Conservation (phyloP, 2,113 vertebrate genomes). For the Corythoichthys intestinalis region DNA sequence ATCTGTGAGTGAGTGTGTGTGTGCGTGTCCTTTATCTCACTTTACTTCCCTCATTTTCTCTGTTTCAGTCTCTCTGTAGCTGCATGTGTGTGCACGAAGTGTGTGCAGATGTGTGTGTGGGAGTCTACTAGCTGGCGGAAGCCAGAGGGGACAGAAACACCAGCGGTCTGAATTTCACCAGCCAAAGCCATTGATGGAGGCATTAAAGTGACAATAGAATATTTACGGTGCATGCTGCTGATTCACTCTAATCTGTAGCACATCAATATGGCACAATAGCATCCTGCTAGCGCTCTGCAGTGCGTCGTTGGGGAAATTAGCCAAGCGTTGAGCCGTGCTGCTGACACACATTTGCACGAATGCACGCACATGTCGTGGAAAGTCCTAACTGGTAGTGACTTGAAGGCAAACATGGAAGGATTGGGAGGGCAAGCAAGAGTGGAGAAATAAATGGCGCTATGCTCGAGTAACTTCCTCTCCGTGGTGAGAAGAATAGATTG, state of each 20-base stretch:
- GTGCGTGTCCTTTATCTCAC: conserved; percentile 15
- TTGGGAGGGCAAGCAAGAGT: conserved; percentile 32
- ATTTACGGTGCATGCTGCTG: conserved; percentile 58
- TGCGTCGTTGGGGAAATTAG: conserved; percentile 53
- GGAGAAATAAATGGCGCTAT: conserved; percentile 60
- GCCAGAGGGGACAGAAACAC: conserved; percentile 58
- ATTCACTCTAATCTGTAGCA: conserved; percentile 63
- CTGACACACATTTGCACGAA: background rate
- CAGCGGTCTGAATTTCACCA: conserved; percentile 52
- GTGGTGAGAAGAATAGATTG: conserved; percentile 56
- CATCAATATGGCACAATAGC: conserved; percentile 60
- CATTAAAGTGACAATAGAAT: conserved; percentile 70
- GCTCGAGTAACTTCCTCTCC: conserved; percentile 60
- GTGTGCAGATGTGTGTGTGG: conserved; percentile 40
- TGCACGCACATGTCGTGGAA: conserved; percentile 20
- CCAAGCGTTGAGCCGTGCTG: conserved; percentile 17
- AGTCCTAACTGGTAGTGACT: conserved; percentile 60
- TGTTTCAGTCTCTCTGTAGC: conserved; percentile 33
- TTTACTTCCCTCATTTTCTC: conserved; percentile 54
- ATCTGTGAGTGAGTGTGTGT: conserved; percentile 21
- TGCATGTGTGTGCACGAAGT: conserved; percentile 34
- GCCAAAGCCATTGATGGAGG: conserved; percentile 64
- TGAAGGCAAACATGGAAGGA: conserved; percentile 54
- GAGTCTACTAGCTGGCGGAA: conserved; percentile 26
- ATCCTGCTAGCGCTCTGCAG: conserved; percentile 50